Conservation (phyloP, 2,113 vertebrate species). For the Gadus chalcogrammus region DNA sequence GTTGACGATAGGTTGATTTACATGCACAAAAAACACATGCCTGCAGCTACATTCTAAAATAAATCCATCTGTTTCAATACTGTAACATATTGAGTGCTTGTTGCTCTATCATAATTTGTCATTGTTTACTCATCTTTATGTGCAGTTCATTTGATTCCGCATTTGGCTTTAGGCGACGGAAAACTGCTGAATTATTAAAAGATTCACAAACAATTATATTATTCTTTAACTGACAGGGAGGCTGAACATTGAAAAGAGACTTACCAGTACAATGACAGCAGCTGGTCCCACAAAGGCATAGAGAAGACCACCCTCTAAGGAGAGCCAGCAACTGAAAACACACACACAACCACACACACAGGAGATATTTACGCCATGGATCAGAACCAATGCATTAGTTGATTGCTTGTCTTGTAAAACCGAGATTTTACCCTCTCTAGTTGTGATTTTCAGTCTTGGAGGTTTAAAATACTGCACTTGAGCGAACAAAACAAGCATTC, state of each 20-base stretch:
- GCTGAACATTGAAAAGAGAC: constrained; percentile 37
- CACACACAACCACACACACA: constrained; percentile 1
- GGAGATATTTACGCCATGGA: neutral
- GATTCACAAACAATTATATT: too few species aligned
- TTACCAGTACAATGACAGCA: constrained; percentile 92
- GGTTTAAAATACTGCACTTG: constrained; percentile 20
- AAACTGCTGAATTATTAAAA: too few species aligned
- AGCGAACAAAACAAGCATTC: constrained; percentile 26
- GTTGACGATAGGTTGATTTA: too few species aligned
- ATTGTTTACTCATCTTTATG: too few species aligned
- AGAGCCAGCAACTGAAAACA: constrained; percentile 86
- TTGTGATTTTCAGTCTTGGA: constrained; percentile 1
- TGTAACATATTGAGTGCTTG: too few species aligned
- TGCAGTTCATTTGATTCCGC: too few species aligned
- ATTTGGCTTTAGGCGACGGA: too few species aligned
- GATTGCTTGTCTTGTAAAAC: neutral
- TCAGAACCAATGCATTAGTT: neutral
- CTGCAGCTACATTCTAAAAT: neutral
- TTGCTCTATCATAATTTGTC: too few species aligned
- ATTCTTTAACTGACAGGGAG: too few species aligned
- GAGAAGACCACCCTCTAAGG: constrained; percentile 88
- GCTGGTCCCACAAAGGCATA: constrained; percentile 94
- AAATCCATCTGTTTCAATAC: neutral
- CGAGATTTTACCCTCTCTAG: too few species aligned
- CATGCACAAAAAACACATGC: neutral